phyloP scores from a whole-genome alignment of 2,888 invertebrate genomes.

The Byasa hedistus region DNA sequence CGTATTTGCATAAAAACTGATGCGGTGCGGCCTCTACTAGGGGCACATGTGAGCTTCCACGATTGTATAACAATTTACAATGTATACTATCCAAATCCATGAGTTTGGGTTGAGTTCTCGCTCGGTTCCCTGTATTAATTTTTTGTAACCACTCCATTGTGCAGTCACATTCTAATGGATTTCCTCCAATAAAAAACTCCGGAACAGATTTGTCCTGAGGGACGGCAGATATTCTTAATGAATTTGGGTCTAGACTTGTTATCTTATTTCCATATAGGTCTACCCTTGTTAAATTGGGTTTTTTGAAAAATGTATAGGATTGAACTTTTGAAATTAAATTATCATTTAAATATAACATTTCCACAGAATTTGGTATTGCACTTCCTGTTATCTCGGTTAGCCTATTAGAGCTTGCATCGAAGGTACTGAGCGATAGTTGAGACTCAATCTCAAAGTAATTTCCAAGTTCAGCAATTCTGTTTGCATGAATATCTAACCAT shows the following conservation, averaged over 20 bases:
- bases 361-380: constrained; percentile 90
- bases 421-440: constrained; percentile 86
- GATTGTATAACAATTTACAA: constrained; percentile 89
- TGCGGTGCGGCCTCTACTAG: constrained; percentile 88
- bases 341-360: constrained; percentile 88
- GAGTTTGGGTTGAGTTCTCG: constrained; percentile 88
- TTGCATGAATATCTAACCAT: constrained; percentile 92
- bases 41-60: constrained; percentile 86
- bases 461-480: constrained; percentile 89
- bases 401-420: constrained; percentile 90
- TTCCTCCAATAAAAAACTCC: constrained; percentile 91
- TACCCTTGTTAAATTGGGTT: constrained; percentile 89
- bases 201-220: constrained; percentile 86
- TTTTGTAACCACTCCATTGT: constrained; percentile 95
- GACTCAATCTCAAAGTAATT: constrained; percentile 92
- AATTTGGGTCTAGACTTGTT: constrained; percentile 86
- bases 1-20: constrained; percentile 92
- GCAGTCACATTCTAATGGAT: constrained; percentile 93
- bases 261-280: constrained; percentile 91
- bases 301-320: constrained; percentile 92
- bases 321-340: constrained; percentile 91
- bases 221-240: constrained; percentile 86
- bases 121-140: constrained; percentile 86
- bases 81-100: constrained; percentile 91
- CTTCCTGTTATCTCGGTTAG: constrained; percentile 90